Evolutionary conservation across 2,113 vertebrate species (phyloP), one percentile per base, ranked within the genome.

Genomic region (Tautogolabrus adspersus): DNA sequence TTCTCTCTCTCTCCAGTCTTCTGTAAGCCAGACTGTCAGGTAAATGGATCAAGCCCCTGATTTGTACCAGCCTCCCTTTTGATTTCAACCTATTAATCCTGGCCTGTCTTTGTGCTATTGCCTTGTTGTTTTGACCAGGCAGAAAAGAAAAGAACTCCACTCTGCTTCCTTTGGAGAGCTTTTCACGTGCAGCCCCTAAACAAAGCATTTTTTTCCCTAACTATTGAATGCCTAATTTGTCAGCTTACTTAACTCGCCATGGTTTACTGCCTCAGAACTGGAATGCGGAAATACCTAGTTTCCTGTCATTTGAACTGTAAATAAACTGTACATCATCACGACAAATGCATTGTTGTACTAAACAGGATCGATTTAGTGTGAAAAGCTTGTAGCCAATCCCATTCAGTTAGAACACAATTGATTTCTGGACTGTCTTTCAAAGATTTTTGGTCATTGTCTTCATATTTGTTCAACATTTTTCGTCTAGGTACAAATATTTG

Each of bases 401-500:
- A n/a, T 44, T 56, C 1, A 49, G 18, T 49, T 16, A 42, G 11
- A 42, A 42, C 8, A 42, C 3, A 11, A 42, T 11, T 2, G 40
- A 42, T 12, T 46, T n/a, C 18, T 52, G 8, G 8, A n/a, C 13
- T n/a, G n/a, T 19, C 8, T 1, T 52, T 52, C 38, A 46, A 15
- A 19, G 37, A 60, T 40, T 63, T 49, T 56, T 68, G 5, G 1
- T 54, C 19, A 5, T 23, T 0, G 0, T 60, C 38, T 47, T 51
- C 22, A 54, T 30, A 37, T 56, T 34, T 70, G 10, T 40, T n/a
- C 2, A 62, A 21, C 18, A 19, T 66, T 64, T 7, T 66, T 87
- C 87, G 77, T 93, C 6, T 85, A 99, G 97, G 97, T 99, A 56
- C 97, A 98, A 88, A 97, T 99, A 93, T 99, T 98, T 92, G 98